Evolutionary conservation across 2,797 vertebrate genomes (phyloP).

Genomic region (Paedocypris micromegethes): DNA sequence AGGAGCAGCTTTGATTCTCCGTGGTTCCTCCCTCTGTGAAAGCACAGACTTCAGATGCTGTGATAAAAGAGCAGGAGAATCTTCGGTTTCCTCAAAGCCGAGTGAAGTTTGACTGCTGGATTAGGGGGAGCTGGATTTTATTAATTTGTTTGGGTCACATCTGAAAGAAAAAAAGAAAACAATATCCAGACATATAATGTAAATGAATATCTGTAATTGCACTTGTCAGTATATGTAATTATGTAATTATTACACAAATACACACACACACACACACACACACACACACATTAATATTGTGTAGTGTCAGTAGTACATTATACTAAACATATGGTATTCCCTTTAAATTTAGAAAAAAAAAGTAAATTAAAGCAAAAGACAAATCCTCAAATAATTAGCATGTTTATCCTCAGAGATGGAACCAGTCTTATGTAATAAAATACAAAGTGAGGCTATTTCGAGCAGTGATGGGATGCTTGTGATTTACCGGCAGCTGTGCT

Average conservation of each 20-base stretch:
- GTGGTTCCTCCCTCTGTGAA: conserved; percentile 22
- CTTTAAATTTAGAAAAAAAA: too few species aligned
- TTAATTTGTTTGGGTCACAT: conserved; percentile 49
- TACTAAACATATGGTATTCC: too few species aligned
- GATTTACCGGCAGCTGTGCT: conserved; percentile 68
- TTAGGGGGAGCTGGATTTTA: conserved; percentile 28
- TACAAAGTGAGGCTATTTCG: conserved; percentile 15
- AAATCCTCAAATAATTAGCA: too few species aligned
- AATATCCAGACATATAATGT: neutral
- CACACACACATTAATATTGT: too few species aligned
- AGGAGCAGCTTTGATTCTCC: conserved; percentile 37
- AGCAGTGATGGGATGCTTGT: conserved; percentile 5
- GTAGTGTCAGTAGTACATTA: too few species aligned
- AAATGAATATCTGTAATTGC: too few species aligned
- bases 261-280: too few species aligned
- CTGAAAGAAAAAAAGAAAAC: conserved; percentile 45
- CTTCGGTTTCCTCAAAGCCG: conserved; percentile 37
- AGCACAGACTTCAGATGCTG: conserved; percentile 37
- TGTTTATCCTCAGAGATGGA: neutral
- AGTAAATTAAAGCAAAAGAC: too few species aligned
- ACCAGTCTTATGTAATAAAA: conserved; percentile 8
- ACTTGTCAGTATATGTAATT: too few species aligned
- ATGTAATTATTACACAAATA: too few species aligned
- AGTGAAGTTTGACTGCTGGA: conserved; percentile 38
- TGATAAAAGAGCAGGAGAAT: conserved; percentile 35